Percentiles rank a stretch among this genome's conserved stretches.
Conservation (phyloP, 2,797 vertebrate species). For the Triplophysa yarkandensis region DNA sequence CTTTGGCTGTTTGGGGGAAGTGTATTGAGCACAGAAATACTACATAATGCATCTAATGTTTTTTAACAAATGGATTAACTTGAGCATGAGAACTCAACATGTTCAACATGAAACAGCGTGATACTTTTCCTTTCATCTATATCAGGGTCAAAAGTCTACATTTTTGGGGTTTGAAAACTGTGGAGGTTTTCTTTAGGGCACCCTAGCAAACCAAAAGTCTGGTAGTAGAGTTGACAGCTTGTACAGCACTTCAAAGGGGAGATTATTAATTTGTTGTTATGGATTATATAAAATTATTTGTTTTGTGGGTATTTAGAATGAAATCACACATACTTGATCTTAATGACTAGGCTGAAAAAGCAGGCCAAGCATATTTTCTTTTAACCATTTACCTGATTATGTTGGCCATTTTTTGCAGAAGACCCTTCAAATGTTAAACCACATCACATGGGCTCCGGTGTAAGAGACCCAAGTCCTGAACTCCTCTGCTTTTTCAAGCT, state of each 20-base stretch:
- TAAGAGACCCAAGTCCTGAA: neutral
- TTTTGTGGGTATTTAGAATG: constrained; percentile 21
- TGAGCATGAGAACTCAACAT: too few relatives aligned
- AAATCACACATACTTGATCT: constrained; percentile 21
- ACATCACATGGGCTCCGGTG: constrained; percentile 31
- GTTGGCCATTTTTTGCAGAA: constrained; percentile 19
- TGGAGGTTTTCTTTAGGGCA: constrained; percentile 68
- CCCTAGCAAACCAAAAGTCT: constrained; percentile 64
- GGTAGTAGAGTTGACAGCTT: constrained; percentile 60
- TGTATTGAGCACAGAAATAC: too few relatives aligned
- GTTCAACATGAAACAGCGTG: too few relatives aligned
- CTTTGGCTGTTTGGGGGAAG: too few relatives aligned
- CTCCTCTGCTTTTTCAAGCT: neutral
- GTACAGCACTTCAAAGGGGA: constrained; percentile 41
- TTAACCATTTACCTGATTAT: constrained; percentile 35
- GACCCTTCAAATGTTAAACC: constrained; percentile 20
- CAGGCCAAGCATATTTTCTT: constrained; percentile 21
- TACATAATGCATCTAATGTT: too few relatives aligned
- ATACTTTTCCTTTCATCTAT: too few relatives aligned
- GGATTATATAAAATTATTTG: constrained; percentile 21
- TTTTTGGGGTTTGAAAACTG: constrained; percentile 78
- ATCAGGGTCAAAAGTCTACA: too few relatives aligned
- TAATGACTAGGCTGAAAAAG: constrained; percentile 5
- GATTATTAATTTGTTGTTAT: constrained; percentile 43
- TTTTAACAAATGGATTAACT: too few relatives aligned